These are phyloP conservation scores for Drosophila lacertosa DNA, from an alignment of 1,140 invertebrate genomes.

Conservation along the genomic window DNA sequence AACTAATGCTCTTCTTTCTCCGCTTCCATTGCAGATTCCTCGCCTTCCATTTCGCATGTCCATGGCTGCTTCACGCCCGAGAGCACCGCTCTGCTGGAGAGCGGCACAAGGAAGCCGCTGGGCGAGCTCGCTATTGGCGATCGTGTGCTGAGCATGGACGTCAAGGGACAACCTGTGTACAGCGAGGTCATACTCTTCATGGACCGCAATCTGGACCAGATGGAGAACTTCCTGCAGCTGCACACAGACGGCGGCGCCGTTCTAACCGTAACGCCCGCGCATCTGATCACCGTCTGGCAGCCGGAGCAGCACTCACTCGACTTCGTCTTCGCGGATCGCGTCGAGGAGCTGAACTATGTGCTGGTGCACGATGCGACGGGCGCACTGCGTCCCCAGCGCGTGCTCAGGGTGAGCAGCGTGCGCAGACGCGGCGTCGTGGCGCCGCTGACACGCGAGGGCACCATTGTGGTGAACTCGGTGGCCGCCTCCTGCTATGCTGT, in stretches of 20 bases:
- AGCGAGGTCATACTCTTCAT: conserved; percentile 96
- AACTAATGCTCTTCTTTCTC: conserved; percentile 6
- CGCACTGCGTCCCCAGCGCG: conserved; percentile 86
- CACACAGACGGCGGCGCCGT: conserved; percentile 88
- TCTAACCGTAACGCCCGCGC: conserved; percentile 93
- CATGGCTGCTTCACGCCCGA: conserved; percentile 92
- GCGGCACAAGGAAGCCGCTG: conserved; percentile 87
- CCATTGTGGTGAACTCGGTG: conserved; percentile 94
- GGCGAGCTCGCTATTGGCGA: conserved; percentile 91
- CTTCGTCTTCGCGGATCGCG: conserved; percentile 86
- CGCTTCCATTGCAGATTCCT: conserved; percentile 91
- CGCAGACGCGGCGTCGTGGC: conserved; percentile 92
- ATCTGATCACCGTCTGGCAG: conserved; percentile 87
- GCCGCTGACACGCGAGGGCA: conserved; percentile 94
- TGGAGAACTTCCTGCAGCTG: conserved; percentile 89
- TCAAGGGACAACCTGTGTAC: conserved; percentile 88
- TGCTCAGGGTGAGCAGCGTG: conserved; percentile 86
- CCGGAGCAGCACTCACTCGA: conserved; percentile 79
- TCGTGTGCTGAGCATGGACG: conserved; percentile 90
- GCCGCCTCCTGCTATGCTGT: conserved; percentile 97
- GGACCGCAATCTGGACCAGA: conserved; percentile 89
- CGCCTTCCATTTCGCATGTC: conserved; percentile 89
- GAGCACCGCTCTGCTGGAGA: conserved; percentile 86
- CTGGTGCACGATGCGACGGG: conserved; percentile 84
- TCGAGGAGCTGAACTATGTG: conserved; percentile 85